Conservation (phyloP, 2,113 vertebrate species). For the Podilymbus podiceps region DNA sequence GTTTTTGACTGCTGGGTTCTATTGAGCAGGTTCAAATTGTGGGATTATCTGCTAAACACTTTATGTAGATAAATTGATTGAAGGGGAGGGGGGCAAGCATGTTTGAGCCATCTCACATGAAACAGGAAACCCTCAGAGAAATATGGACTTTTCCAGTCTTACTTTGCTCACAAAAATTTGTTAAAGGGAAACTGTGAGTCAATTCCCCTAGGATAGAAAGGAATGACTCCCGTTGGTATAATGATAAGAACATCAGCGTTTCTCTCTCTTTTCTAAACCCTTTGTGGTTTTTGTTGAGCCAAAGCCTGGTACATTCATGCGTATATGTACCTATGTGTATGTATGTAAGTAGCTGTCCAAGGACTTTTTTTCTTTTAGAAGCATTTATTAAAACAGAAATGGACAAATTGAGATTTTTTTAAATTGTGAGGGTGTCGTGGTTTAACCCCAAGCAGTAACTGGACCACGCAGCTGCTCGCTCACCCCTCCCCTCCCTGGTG, state of each 20-base stretch:
- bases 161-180: background rate
- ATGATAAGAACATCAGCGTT: background rate
- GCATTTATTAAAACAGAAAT: background rate
- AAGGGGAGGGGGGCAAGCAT: accelerated
- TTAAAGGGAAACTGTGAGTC: background rate
- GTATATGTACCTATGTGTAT: background rate
- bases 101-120: background rate
- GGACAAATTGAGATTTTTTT: background rate
- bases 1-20: background rate
- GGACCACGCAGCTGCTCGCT: too few relatives aligned
- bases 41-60: background rate
- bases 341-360: background rate
- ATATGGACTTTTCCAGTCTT: background rate
- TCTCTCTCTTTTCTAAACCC: background rate
- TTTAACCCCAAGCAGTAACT: too few relatives aligned
- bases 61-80: background rate
- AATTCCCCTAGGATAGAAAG: background rate
- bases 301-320: background rate
- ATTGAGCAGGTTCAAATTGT: background rate
- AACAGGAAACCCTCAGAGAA: background rate
- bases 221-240: background rate
- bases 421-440: background rate
- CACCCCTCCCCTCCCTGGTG: too few relatives aligned
- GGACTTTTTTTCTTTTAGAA: background rate
- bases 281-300: background rate